Evolutionary conservation across 1,140 invertebrate genomes (phyloP).

Genomic region (Nymphalis io): DNA sequence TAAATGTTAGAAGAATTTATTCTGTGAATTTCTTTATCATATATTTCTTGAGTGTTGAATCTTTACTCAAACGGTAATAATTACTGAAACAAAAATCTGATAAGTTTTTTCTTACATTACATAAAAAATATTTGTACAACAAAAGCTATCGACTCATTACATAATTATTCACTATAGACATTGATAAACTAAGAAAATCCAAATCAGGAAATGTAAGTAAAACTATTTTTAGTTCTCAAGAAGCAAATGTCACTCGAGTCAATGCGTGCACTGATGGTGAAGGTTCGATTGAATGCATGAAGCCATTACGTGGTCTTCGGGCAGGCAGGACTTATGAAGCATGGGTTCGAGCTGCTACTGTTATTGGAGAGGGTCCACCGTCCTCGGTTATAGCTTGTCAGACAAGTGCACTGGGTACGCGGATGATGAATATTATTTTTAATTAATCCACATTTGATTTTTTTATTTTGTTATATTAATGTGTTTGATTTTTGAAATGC

Average conservation of each 20-base stretch:
- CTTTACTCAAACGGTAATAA: too few relatives aligned
- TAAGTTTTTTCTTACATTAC: background rate
- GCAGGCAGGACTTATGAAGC: conserved; percentile 90
- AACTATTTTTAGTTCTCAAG: conserved; percentile 73
- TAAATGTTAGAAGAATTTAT: too few relatives aligned
- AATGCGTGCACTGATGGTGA: conserved; percentile 65
- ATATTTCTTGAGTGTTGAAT: too few relatives aligned
- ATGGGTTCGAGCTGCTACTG: conserved; percentile 91
- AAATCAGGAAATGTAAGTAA: background rate
- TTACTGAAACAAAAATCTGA: background rate
- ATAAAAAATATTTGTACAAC: too few relatives aligned
- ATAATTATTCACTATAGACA: too few relatives aligned
- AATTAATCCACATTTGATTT: too few relatives aligned
- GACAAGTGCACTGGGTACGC: conserved; percentile 71
- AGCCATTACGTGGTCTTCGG: conserved; percentile 83
- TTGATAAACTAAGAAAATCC: background rate
- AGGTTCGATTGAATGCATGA: conserved; percentile 64
- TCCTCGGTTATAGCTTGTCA: conserved; percentile 70
- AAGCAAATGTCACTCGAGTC: conserved; percentile 78
- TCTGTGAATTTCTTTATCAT: too few relatives aligned
- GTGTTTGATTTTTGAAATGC: too few relatives aligned
- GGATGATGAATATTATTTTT: background rate
- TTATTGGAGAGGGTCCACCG: conserved; percentile 87
- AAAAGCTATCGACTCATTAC: too few relatives aligned
- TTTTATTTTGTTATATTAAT: too few relatives aligned